A percentile compares a stretch with the other conserved stretches of the same genome.
Conservation (phyloP, 2,113 vertebrate species). For the Ivindomyrus marchei region DNA sequence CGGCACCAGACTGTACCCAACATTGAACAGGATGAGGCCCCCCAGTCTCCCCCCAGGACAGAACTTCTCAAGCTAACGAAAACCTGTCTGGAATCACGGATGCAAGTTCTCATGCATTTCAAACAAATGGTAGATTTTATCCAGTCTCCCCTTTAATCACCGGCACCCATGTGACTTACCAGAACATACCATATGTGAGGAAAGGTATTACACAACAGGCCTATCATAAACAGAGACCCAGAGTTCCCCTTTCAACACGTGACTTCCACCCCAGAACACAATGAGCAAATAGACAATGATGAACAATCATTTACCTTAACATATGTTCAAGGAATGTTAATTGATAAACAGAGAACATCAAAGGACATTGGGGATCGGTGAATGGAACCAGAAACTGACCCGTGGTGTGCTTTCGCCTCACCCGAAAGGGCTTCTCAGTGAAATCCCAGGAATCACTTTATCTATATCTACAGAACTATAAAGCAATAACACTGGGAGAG, state of each 20-base stretch:
- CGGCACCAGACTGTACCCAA: background rate
- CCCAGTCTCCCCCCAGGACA: background rate
- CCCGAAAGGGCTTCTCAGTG: background rate
- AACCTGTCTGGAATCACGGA: background rate
- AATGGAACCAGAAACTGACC: background rate
- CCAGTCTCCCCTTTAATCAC: constrained; percentile 1
- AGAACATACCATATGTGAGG: background rate
- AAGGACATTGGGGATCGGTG: background rate
- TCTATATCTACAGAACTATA: background rate
- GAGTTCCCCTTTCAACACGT: background rate
- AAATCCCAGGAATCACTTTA: background rate
- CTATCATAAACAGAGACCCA: background rate
- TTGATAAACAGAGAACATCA: background rate
- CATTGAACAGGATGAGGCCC: background rate
- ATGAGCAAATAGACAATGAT: background rate
- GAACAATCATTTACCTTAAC: background rate
- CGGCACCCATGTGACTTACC: background rate
- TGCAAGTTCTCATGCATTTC: background rate
- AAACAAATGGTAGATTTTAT: constrained; percentile 12
- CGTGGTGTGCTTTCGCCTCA: background rate
- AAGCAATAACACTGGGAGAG: background rate
- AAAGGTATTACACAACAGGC: background rate
- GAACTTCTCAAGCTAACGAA: background rate
- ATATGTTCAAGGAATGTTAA: background rate
- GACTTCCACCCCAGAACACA: background rate